Conservation (phyloP, 1,140 invertebrate genomes). For the Trichonephila clavipes region DNA sequence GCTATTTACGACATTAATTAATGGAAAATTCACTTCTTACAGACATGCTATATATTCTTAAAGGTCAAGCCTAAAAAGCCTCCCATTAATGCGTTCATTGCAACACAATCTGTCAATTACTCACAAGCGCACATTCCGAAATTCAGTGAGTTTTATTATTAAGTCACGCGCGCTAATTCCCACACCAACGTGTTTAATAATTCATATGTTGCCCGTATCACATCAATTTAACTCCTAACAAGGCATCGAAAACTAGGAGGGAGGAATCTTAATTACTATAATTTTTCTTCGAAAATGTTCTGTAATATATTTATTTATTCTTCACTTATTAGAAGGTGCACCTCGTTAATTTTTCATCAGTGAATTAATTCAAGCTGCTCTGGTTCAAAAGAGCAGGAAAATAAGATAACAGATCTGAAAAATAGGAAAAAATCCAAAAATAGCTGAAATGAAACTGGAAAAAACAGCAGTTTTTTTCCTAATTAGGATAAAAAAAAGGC, state of each 20-base stretch:
- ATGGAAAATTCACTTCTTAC: too few species aligned
- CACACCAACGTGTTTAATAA: not conserved
- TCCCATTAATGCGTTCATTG: not conserved
- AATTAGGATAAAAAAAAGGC: too few species aligned
- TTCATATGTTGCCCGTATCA: constrained; percentile 17
- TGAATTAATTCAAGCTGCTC: not conserved
- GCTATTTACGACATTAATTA: too few species aligned
- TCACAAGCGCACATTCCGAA: too few species aligned
- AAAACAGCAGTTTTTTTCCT: too few species aligned
- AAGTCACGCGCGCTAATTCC: not conserved
- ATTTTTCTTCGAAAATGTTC: not conserved
- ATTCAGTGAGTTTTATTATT: not conserved
- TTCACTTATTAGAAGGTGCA: not conserved
- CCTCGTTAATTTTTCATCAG: not conserved
- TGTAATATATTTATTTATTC: constrained; percentile 1
- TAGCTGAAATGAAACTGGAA: not conserved
- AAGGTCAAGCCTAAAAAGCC: too few species aligned
- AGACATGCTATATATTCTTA: too few species aligned
- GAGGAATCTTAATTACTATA: constrained; percentile 11
- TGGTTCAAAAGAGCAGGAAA: not conserved
- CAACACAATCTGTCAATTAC: too few species aligned
- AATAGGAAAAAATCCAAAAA: not conserved
- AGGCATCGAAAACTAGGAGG: constrained; percentile 1
- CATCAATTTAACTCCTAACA: constrained; percentile 2
- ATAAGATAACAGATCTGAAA: not conserved